Evolutionary conservation across 30 jellyfish, hydroid and myxozoan genomes (phyloP), one percentile per base, ranked within the genome.

Genomic region (Phacellophora camtschatica): DNA sequence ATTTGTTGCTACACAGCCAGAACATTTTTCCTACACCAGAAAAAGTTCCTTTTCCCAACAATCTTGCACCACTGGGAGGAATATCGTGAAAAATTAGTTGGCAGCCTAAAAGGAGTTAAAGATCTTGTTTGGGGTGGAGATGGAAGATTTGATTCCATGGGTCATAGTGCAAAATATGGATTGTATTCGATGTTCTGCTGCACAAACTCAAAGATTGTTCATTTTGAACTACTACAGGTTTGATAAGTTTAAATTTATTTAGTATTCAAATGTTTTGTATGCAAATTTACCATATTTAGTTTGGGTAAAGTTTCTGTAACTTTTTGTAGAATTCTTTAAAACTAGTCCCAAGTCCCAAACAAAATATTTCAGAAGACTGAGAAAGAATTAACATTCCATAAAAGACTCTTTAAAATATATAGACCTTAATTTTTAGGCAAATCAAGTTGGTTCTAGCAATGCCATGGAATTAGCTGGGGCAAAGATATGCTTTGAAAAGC

Each of bases 81-180:
- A 8, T 46, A 80, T 66, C 71, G 49, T 30, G 48, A 53, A 18
- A 15, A 20, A 12, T 13, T 72, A 57, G 46, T 50, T 28, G n/a
- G 16, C 6, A 48, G 51, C 43, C 32, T 36, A 45, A 49, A 72
- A 36, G 48, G 39, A 22, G 13, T 16, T 22, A 51, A 29, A 20
- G 18, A 54, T 31, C 43, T 66, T n/a, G 57, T 12, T 1, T 66
- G 86, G 86, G 29, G 94, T 66, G 86, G 94, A 5, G 94, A 82
- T 69, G 86, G 81, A 25, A 15, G 87, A 12, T 82, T 66, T 45
- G 86, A 69, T 73, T 67, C 86, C 4, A 70, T 80, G 91, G 89
- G 89, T 11, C 81, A 77, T 71, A 5, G 41, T 25, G 81, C 89
- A 34, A 77, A 77, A 32, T 77, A 12, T 29, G 89, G 67, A 23